A percentile compares a stretch with the other conserved stretches of the same genome.
Conservation (phyloP, 2,113 vertebrate species). For the Pangasianodon hypophthalmus region DNA sequence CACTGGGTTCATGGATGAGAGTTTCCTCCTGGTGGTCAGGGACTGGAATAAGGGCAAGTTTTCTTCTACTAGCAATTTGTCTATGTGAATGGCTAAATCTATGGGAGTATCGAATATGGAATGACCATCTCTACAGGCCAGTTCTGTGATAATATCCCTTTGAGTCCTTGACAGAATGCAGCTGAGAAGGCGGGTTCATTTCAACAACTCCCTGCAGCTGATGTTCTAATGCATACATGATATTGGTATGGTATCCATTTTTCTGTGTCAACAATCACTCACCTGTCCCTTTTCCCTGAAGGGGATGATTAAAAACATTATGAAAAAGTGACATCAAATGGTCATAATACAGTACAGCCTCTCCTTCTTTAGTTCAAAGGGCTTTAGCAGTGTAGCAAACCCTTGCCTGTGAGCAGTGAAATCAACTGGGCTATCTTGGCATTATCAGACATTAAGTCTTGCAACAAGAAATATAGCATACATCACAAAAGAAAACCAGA, state of each 20-base stretch:
- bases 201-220: not conserved
- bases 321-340: not conserved
- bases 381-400: not conserved
- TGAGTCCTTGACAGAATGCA: not conserved
- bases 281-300: not conserved
- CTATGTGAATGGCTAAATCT: not conserved
- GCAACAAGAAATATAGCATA: not conserved
- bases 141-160: not conserved
- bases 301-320: not conserved
- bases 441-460: not conserved
- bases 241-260: not conserved
- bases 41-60: not conserved
- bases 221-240: not conserved
- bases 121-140: too few species aligned
- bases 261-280: not conserved
- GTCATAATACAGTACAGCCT: not conserved
- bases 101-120: too few species aligned
- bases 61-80: not conserved
- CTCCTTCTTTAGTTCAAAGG: not conserved
- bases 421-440: not conserved
- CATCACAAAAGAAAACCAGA: not conserved
- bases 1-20: not conserved
- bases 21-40: not conserved
- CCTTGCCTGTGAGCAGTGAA: not conserved
- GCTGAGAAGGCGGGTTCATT: not conserved